phyloP scores from a whole-genome alignment of 2,113 vertebrate genomes.

The Periophthalmus modestus region DNA sequence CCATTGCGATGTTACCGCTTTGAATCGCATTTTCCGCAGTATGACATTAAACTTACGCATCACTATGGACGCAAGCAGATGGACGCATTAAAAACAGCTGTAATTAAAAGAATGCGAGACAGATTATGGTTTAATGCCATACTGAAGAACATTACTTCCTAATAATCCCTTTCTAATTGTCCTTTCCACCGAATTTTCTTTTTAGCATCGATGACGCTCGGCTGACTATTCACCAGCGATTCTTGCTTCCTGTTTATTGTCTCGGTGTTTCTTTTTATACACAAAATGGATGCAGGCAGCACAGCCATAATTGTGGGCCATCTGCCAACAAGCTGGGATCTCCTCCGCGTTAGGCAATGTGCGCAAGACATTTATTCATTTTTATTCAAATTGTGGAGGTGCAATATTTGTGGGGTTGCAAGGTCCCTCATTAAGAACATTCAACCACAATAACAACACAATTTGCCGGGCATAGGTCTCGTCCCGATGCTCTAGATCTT shows the following conservation, averaged over 20 bases:
- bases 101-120: too few species aligned
- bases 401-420: neutral
- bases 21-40: too few species aligned
- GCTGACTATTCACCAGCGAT: neutral
- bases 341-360: neutral
- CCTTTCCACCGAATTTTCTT: neutral
- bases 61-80: too few species aligned
- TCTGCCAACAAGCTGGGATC: slow-evolving; percentile 1
- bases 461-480: slow-evolving; percentile 20
- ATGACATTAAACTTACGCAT: too few species aligned
- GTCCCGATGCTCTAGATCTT: neutral
- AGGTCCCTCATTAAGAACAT: slow-evolving; percentile 14
- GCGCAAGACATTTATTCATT: neutral
- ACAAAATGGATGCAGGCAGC: neutral
- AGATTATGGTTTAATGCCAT: too few species aligned
- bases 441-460: slow-evolving; percentile 1
- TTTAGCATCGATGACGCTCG: neutral
- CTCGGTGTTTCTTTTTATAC: neutral
- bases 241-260: neutral
- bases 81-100: too few species aligned
- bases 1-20: too few species aligned
- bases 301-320: neutral
- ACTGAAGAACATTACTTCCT: too few species aligned
- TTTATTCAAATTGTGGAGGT: slow-evolving; percentile 7
- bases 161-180: neutral